phyloP scores from a whole-genome alignment of 2,113 vertebrate genomes.

The Regulus satrapa region DNA sequence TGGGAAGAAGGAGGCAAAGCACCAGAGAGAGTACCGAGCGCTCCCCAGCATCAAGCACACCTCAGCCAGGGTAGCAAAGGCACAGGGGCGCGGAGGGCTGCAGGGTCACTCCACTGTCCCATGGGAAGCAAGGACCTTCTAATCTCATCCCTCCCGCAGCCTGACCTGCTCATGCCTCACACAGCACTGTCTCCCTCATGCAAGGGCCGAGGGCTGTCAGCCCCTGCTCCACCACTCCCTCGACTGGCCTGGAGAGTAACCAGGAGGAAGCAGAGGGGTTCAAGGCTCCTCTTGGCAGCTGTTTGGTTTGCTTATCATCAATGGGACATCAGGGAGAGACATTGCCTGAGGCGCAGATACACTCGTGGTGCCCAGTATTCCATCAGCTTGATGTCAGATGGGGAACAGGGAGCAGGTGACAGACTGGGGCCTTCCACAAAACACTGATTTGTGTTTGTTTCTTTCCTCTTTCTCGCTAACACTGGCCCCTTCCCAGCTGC shows the following conservation, averaged over 20 bases:
- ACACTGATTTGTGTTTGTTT: neutral
- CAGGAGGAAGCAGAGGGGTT: neutral
- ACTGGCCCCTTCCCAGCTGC: neutral
- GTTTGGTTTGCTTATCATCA: neutral
- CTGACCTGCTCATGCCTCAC: neutral
- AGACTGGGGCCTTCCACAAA: neutral
- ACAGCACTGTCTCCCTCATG: fast-evolving
- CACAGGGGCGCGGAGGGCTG: neutral
- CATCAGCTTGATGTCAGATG: neutral
- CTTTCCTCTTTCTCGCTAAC: neutral
- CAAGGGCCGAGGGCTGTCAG: neutral
- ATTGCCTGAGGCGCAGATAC: neutral
- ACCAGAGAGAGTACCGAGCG: neutral
- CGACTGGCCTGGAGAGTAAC: neutral
- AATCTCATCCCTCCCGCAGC: neutral
- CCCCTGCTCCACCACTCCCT: neutral
- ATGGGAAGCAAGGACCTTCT: neutral
- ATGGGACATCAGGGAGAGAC: neutral
- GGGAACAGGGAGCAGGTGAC: neutral
- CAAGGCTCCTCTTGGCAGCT: neutral
- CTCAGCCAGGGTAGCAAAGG: neutral
- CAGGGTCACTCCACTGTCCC: neutral
- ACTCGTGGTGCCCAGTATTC: neutral
- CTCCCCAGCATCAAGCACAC: neutral
- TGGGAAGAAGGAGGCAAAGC: neutral